Base-by-base conservation (phyloP, 2,888 invertebrate species). In the Acronicta aceris region DNA sequence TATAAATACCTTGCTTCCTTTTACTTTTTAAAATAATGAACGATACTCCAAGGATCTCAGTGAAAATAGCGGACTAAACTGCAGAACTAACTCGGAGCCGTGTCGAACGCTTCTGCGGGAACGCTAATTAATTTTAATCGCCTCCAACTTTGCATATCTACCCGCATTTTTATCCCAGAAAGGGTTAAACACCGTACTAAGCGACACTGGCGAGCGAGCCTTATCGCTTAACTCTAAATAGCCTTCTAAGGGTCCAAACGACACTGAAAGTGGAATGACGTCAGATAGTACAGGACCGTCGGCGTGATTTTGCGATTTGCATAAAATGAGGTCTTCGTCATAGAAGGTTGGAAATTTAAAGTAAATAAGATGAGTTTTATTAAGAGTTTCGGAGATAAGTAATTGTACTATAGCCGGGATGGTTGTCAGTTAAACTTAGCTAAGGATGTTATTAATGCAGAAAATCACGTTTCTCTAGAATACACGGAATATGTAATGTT, bases 71-170 rank as follows among this genome's bases (percentile, higher is more conserved):
- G 76, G 76, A 78, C 67, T 79, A 71, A 81, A 83, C 79, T 79
- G 76, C 76, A 74, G 65, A 74, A 74, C 68, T 71, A 57, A 75
- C 72, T 71, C 57, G 43, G 42, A 60, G 53, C 61, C 60, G 40
- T 63, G 78, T 76, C 78, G 80, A 83, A 81, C 79, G 47, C 79
- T 80, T 79, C 83, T 82, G 84, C 81, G 75, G 79, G 81, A 83
- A 78, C 74, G 83, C 86, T 90, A 88, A 92, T 91, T 89, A 92
- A 90, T 88, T 92, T 90, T 88, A 90, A 90, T 86, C 85, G 81
- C 73, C 71, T 54, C 73, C 60, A 67, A 81, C 81, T 85, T 78
- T 79, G 79, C 81, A 81, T 81, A 82, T 81, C 78, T 76, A 68
- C 66, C 68, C 72, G 72, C 74, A 81, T 82, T 84, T 83, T 81